Percentiles rank a stretch among this genome's conserved stretches.
phyloP scores from a whole-genome alignment of 2,888 invertebrate species.

The Eretmocerus hayati region DNA sequence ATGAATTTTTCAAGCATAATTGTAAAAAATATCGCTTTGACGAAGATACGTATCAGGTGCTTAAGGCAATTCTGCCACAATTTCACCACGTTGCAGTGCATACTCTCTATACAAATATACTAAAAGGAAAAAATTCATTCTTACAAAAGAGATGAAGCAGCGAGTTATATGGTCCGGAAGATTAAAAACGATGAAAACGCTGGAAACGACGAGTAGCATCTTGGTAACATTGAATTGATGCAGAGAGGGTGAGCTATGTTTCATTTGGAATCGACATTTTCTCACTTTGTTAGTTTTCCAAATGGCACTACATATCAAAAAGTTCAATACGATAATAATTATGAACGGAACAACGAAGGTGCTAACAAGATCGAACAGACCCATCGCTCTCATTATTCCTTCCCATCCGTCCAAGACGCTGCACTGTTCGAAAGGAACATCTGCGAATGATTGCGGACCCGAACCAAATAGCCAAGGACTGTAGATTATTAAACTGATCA shows the following conservation, averaged over 20 bases:
- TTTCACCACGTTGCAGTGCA: no score
- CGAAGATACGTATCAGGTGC: no score
- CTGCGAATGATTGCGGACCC: constrained; percentile 20
- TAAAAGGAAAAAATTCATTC: no score
- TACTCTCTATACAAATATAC: no score
- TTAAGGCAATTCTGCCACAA: no score
- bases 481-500: constrained; percentile 53
- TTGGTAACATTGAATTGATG: constrained; percentile 66
- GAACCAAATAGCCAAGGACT: constrained; percentile 55
- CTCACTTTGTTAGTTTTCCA: constrained; percentile 45
- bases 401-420: constrained; percentile 50
- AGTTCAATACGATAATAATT: constrained; percentile 64
- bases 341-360: constrained; percentile 69
- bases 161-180: no score
- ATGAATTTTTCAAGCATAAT: no score
- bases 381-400: constrained; percentile 57
- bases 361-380: constrained; percentile 63
- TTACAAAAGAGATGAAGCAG: no score
- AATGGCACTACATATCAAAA: constrained; percentile 62
- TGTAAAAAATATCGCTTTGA: no score
- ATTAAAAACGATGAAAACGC: constrained; percentile 71
- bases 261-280: constrained; percentile 21
- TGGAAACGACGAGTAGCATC: constrained; percentile 76
- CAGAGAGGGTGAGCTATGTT: constrained; percentile 18
- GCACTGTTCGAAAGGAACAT: constrained; percentile 40